These are phyloP conservation scores for Philonicus albiceps DNA, from an alignment of 2,888 invertebrate genomes.

Conservation along the genomic window DNA sequence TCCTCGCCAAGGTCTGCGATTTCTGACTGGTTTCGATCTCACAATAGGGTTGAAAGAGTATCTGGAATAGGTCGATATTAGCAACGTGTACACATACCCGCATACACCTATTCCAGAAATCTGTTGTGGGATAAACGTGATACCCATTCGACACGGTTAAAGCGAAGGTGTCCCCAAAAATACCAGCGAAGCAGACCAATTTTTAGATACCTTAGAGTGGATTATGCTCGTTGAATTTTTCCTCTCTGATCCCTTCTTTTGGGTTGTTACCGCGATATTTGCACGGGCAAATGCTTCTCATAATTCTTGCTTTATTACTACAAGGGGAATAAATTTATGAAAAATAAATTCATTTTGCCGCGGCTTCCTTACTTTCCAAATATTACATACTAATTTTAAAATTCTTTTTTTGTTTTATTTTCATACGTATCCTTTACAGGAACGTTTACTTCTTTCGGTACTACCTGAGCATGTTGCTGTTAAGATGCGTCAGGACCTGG, in stretches of 20 bases:
- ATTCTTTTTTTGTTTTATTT: not conserved
- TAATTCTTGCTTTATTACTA: not conserved
- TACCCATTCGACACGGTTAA: not conserved
- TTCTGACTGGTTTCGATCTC: not conserved
- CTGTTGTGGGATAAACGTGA: not conserved
- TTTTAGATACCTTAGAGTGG: not conserved
- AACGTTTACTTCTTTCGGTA: constrained; percentile 89
- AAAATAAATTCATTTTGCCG: not conserved
- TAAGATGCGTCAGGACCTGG: constrained; percentile 94
- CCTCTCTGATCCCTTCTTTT: not conserved
- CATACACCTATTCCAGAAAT: not conserved
- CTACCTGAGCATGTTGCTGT: constrained; percentile 96
- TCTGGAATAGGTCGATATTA: not conserved
- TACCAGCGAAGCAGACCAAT: not conserved
- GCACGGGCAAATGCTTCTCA: not conserved
- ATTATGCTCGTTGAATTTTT: not conserved
- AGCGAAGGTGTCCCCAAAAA: not conserved
- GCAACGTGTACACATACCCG: not conserved
- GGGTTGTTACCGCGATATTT: not conserved
- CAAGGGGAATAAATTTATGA: not conserved
- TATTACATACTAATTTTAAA: not conserved
- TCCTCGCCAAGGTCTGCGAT: not conserved
- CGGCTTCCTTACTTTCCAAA: not conserved
- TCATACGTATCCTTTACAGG: constrained; percentile 68
- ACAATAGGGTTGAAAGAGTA: not conserved